These are phyloP conservation scores for Cataglyphis altisquamis DNA, from an alignment of 2,888 invertebrate genomes.

Conservation along the genomic window DNA sequence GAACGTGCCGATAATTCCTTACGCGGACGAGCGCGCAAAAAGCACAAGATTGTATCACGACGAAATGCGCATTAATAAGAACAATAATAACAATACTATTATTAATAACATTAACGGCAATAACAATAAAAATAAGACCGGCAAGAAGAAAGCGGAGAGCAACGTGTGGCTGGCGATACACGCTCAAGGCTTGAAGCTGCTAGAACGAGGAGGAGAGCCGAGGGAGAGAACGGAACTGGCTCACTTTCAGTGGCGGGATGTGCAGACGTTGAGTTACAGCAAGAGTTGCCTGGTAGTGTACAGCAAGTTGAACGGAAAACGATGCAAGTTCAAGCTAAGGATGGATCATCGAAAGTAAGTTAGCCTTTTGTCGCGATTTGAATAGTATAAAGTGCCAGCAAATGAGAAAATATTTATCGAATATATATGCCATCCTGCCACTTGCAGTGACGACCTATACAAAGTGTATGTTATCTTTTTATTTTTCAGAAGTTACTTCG, in stretches of 20 bases:
- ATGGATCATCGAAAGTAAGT: constrained; percentile 91
- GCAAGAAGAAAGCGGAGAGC: constrained; percentile 81
- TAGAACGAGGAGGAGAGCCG: constrained; percentile 83
- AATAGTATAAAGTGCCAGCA: background rate
- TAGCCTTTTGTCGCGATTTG: background rate
- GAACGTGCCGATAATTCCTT: constrained; percentile 71
- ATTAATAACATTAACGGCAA: constrained; percentile 67
- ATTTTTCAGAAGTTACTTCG: constrained; percentile 90
- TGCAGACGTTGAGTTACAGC: constrained; percentile 92
- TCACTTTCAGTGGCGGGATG: constrained; percentile 90
- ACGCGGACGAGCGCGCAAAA: constrained; percentile 63
- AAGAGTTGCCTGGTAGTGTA: constrained; percentile 90
- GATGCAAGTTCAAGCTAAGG: constrained; percentile 91
- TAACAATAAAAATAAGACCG: constrained; percentile 73
- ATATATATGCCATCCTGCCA: background rate
- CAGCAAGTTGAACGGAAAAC: constrained; percentile 88
- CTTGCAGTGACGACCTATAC: background rate
- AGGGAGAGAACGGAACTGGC: constrained; percentile 83
- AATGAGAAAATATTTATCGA: background rate
- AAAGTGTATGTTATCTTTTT: constrained; percentile 60
- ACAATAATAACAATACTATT: constrained; percentile 66
- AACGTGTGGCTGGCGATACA: constrained; percentile 86
- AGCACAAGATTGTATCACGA: constrained; percentile 29
- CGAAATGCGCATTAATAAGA: constrained; percentile 54
- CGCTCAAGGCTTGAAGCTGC: constrained; percentile 85